Percentiles rank a stretch among this genome's conserved stretches.
Conservation (phyloP, 2,888 invertebrate species). For the Petrolisthes cinctipes region DNA sequence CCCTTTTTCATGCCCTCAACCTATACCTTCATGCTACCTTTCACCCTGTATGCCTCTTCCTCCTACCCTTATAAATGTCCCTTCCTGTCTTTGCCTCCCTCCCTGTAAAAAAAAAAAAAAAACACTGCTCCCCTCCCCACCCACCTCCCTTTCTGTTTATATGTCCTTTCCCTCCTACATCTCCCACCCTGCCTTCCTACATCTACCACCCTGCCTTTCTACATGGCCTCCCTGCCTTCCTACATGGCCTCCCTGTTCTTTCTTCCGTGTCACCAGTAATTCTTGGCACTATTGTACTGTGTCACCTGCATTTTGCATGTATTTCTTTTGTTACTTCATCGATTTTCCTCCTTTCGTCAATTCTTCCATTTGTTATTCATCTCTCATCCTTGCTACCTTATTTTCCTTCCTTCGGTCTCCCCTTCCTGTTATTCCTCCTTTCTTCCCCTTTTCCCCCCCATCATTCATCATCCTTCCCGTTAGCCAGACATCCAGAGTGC, state of each 20-base stretch:
- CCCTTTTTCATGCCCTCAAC: too few species aligned
- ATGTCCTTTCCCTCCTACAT: not conserved
- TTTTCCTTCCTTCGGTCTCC: not conserved
- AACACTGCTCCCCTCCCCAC: not conserved
- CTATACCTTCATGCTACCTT: too few species aligned
- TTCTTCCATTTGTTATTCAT: not conserved
- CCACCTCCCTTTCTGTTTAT: not conserved
- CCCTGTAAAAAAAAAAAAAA: too few species aligned
- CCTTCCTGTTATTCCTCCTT: not conserved
- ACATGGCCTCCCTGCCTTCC: not conserved
- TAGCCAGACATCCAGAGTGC: not conserved
- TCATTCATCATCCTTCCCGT: not conserved
- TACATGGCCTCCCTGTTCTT: not conserved
- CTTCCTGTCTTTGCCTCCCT: too few species aligned
- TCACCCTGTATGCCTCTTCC: too few species aligned
- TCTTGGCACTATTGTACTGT: too few species aligned
- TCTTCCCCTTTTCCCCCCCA: not conserved
- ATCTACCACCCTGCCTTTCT: not conserved
- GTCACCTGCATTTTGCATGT: not conserved
- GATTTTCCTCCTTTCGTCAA: not conserved
- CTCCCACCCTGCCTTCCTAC: not conserved
- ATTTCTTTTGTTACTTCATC: not conserved
- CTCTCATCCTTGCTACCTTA: not conserved
- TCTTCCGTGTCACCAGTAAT: not conserved
- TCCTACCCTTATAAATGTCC: too few species aligned